A percentile compares a stretch with the other conserved stretches of the same genome.
phyloP scores from a whole-genome alignment of 2,888 invertebrate genomes.

The Zaprionus lineosus region DNA sequence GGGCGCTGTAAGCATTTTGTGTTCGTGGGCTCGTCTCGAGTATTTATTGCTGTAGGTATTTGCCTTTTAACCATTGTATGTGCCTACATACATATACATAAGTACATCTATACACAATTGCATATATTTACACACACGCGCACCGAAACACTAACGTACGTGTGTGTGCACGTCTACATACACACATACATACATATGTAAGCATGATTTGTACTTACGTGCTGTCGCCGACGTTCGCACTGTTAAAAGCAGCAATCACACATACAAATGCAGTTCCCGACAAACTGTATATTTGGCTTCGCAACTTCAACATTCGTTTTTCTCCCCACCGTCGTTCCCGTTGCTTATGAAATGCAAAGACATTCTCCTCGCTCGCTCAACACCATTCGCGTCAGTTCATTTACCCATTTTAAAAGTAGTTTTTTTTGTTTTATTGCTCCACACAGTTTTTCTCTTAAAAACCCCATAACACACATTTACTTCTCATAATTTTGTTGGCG shows the following conservation, averaged over 20 bases:
- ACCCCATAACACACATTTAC: too few relatives aligned
- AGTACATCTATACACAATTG: neutral
- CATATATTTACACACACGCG: too few relatives aligned
- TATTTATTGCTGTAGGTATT: constrained; percentile 22
- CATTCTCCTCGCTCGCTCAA: constrained; percentile 4
- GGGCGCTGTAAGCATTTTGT: constrained; percentile 16
- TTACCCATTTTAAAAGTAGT: constrained; percentile 43
- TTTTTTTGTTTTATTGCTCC: too few relatives aligned
- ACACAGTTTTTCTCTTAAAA: too few relatives aligned
- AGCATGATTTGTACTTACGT: constrained; percentile 30
- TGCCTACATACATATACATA: neutral
- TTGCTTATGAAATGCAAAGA: neutral
- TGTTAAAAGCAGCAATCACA: constrained; percentile 1
- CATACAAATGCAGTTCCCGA: constrained; percentile 28
- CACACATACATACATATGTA: neutral
- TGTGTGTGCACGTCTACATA: neutral
- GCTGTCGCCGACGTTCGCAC: constrained; percentile 38
- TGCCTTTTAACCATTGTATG: constrained; percentile 8
- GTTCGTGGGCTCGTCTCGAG: constrained; percentile 68
- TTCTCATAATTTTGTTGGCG: too few relatives aligned
- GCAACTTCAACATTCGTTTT: too few relatives aligned
- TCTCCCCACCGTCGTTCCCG: neutral
- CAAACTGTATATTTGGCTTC: constrained; percentile 13
- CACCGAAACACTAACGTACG: too few relatives aligned
- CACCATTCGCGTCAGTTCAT: constrained; percentile 17